Base-by-base conservation (phyloP, 2,113 vertebrate species). In the Ageneiosus marmoratus region DNA sequence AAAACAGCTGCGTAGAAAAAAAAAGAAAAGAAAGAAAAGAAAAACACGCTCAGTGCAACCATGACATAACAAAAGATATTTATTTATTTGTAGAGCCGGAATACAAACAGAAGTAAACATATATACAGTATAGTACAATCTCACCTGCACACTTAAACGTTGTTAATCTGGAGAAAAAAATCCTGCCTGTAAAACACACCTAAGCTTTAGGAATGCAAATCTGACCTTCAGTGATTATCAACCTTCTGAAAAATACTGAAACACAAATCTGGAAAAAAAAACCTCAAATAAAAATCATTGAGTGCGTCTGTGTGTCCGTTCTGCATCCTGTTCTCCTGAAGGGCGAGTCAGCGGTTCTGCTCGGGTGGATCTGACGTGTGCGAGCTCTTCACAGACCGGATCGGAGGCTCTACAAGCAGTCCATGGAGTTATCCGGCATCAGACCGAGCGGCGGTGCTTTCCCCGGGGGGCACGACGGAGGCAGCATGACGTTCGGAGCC, bases 401-500 rank as follows among this genome's bases (percentile, higher is more conserved):
- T 55, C 10, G 32, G 27, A 73, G 77, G 74, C 81, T 84, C 79
- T 92, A 92, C 89, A 97, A 92, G 90, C 94, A 97, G 92, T 98
- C 96, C 96, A 98, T 97, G 27, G 97, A 97, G 89, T 97, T 98
- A 82, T 97, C 96, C 0, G 96, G 95, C 60, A 96, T 91, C 63
- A 96, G 82, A 18, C 94, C 91, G 2, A 96, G 87, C 22, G 95
- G 91, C n/a, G 92, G 92, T 32, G 91, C 91, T 88, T 97, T 98
- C 53, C 94, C 88, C 0, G 94, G 94, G 3, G 94, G 89, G 89
- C 94, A 96, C 79, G 90, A 93, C 6, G 96, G 92, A 5, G 96
- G 92, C n/a, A 95, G 91, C 91, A 95, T 91, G 22, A 93, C 88
- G 85, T 94, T 95, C 72, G 93, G 91, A 8, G 92, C 58, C 0